phyloP scores from a whole-genome alignment of 1,140 invertebrate genomes.

The Drosophila mauritiana region DNA sequence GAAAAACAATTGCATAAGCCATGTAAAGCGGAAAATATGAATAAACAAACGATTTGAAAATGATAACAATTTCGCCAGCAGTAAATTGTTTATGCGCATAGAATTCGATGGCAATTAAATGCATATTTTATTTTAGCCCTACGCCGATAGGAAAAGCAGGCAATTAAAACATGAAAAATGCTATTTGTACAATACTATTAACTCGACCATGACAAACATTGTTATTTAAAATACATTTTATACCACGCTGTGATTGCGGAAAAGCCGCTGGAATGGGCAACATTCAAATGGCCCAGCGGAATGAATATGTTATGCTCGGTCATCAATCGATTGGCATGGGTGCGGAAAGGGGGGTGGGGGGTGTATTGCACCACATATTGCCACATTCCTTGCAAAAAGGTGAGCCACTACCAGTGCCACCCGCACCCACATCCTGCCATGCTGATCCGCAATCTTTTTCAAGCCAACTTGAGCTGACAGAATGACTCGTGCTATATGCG shows the following conservation, averaged over 20 bases:
- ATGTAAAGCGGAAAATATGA: background rate
- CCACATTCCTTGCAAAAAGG: background rate
- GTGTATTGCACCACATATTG: too few relatives aligned
- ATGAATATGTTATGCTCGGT: slow-evolving; percentile 34
- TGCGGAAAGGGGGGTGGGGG: background rate
- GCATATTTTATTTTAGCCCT: background rate
- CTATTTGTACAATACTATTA: background rate
- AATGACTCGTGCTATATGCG: slow-evolving; percentile 26
- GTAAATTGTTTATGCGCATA: background rate
- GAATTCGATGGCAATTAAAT: background rate
- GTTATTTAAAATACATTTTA: background rate
- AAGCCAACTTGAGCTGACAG: slow-evolving; percentile 30
- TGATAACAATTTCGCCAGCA: background rate
- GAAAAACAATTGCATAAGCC: background rate
- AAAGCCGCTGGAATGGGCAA: too few relatives aligned
- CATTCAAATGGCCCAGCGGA: slow-evolving; percentile 23
- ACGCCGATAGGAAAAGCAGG: background rate
- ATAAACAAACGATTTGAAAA: background rate
- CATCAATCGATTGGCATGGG: slow-evolving; percentile 11
- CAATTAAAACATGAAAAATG: background rate
- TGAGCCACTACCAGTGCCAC: background rate
- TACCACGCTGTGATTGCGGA: too few relatives aligned
- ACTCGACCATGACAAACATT: background rate
- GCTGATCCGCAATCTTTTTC: slow-evolving; percentile 36
- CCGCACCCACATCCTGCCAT: slow-evolving; percentile 4